A percentile compares a stretch with the other conserved stretches of the same genome.
phyloP scores from a whole-genome alignment of 2,888 invertebrate species.

The Argyresthia goedartella region DNA sequence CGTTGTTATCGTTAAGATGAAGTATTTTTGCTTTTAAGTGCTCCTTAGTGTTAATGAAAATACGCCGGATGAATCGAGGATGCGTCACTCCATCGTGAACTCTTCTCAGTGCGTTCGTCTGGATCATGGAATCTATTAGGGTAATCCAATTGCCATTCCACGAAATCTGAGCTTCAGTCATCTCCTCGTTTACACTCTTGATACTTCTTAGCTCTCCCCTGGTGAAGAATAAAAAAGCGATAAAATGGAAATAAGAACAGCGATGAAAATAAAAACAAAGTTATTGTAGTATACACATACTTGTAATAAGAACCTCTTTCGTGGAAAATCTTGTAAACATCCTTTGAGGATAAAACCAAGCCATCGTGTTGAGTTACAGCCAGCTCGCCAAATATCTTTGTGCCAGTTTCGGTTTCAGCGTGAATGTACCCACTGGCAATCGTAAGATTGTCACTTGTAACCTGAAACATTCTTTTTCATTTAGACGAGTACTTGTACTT shows the following conservation, averaged over 20 bases:
- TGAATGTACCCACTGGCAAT: slow-evolving; percentile 2
- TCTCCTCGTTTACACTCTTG: background rate
- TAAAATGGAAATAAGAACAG: background rate
- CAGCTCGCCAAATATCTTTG: background rate
- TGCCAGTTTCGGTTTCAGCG: background rate
- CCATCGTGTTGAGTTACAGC: background rate
- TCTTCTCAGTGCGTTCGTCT: slow-evolving; percentile 73
- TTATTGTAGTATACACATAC: background rate
- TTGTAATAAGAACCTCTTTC: slow-evolving; percentile 2
- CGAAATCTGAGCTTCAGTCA: background rate
- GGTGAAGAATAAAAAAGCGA: background rate
- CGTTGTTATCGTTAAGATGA: background rate
- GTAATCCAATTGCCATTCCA: slow-evolving; percentile 82
- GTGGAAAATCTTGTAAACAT: background rate
- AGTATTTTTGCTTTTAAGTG: background rate
- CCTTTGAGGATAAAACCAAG: background rate
- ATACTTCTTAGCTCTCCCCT: background rate
- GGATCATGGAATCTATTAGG: slow-evolving; percentile 82
- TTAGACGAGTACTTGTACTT: background rate
- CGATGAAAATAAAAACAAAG: background rate
- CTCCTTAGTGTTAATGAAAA: background rate
- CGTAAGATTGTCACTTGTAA: slow-evolving; percentile 10
- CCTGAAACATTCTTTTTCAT: background rate
- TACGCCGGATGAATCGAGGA: slow-evolving; percentile 33
- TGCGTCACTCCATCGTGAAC: slow-evolving; percentile 70